These are phyloP conservation scores for Drosophila parabipectinata DNA, from an alignment of 1,140 invertebrate genomes.

Conservation along the genomic window DNA sequence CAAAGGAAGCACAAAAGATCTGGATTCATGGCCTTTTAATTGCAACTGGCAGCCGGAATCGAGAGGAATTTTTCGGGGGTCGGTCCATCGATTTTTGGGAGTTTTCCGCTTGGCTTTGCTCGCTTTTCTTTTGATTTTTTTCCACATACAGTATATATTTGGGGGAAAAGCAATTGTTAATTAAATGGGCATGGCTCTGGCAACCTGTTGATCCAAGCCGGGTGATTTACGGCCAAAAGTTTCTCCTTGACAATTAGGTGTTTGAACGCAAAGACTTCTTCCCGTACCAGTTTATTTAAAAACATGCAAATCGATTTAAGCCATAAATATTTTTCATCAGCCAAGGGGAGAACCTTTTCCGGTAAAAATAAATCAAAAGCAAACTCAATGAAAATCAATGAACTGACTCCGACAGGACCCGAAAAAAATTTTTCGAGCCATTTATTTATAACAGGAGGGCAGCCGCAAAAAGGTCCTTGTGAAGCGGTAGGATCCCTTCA, in stretches of 20 bases:
- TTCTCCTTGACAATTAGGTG: background rate
- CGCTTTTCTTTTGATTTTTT: background rate
- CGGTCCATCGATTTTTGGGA: constrained; percentile 35
- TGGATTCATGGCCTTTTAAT: constrained; percentile 81
- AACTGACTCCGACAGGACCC: constrained; percentile 39
- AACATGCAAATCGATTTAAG: constrained; percentile 51
- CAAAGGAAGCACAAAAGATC: constrained; percentile 14
- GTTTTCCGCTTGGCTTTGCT: constrained; percentile 19
- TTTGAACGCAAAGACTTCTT: background rate
- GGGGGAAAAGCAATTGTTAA: constrained; percentile 67
- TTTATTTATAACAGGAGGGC: constrained; percentile 40
- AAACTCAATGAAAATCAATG: constrained; percentile 78
- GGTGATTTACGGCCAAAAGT: constrained; percentile 62
- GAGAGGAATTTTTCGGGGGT: constrained; percentile 57
- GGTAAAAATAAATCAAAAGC: constrained; percentile 61
- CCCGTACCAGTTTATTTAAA: background rate
- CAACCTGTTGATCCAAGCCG: constrained; percentile 63
- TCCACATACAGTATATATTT: constrained; percentile 1
- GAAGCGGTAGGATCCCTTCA: background rate
- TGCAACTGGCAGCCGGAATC: constrained; percentile 73
- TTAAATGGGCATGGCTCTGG: constrained; percentile 62
- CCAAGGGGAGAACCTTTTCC: constrained; percentile 22
- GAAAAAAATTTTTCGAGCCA: constrained; percentile 29
- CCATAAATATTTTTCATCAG: constrained; percentile 18
- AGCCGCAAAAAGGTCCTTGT: constrained; percentile 29